phyloP scores from a whole-genome alignment of 1,140 invertebrate species.

The Drosophila busckii region DNA sequence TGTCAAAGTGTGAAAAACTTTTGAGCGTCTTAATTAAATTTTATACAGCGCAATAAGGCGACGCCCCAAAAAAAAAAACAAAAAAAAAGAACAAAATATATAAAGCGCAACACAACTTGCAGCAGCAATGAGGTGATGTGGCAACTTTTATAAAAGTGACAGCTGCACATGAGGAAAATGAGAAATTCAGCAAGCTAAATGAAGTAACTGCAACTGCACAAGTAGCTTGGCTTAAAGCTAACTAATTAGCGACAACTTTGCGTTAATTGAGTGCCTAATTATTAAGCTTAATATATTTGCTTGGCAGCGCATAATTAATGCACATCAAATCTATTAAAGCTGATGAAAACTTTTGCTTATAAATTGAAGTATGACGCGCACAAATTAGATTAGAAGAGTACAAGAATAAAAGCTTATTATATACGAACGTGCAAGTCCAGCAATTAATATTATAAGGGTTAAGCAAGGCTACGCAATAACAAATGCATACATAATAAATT shows the following conservation, averaged over 20 bases:
- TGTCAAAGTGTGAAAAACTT: constrained; percentile 76
- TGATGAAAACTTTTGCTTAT: too few relatives aligned
- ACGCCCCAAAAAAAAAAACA: too few relatives aligned
- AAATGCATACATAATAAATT: too few relatives aligned
- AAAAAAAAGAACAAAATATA: constrained; percentile 40
- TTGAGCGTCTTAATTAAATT: constrained; percentile 74
- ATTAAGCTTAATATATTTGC: constrained; percentile 22
- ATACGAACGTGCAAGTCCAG: too few relatives aligned
- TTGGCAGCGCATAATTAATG: neutral
- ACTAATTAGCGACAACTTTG: constrained; percentile 60
- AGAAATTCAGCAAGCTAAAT: constrained; percentile 6
- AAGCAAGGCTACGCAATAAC: too few relatives aligned
- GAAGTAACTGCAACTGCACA: neutral
- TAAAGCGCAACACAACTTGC: constrained; percentile 31
- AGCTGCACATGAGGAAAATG: constrained; percentile 54
- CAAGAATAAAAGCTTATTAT: too few relatives aligned
- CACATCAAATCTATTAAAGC: too few relatives aligned
- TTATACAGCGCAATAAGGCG: constrained; percentile 61
- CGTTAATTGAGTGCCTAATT: constrained; percentile 58
- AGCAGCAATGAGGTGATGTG: constrained; percentile 21
- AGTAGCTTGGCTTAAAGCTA: constrained; percentile 52
- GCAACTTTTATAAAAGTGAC: constrained; percentile 72
- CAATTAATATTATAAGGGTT: too few relatives aligned
- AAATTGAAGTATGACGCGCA: too few relatives aligned
- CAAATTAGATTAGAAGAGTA: too few relatives aligned